These are phyloP conservation scores for Nephrotoma guestfalica DNA, from an alignment of 2,888 invertebrate genomes.

Conservation along the genomic window DNA sequence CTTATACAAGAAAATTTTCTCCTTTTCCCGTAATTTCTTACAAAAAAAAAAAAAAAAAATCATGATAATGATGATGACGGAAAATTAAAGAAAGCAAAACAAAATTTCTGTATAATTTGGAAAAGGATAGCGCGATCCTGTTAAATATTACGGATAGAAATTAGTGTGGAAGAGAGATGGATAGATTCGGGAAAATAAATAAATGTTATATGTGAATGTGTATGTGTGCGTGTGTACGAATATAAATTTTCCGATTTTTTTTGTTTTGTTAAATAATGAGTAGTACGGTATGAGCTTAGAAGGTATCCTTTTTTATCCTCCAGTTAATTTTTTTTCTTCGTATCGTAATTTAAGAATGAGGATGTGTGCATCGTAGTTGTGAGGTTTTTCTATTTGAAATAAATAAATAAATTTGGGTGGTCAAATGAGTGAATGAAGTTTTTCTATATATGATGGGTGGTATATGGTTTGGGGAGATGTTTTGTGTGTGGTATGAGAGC, in stretches of 20 bases:
- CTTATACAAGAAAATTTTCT: background rate
- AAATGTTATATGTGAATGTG: background rate
- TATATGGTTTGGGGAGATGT: background rate
- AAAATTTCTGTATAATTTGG: background rate
- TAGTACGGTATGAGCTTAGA: background rate
- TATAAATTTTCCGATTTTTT: background rate
- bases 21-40: background rate
- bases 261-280: background rate
- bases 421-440: background rate
- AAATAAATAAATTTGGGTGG: background rate
- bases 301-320: background rate
- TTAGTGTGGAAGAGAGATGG: background rate
- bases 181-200: background rate
- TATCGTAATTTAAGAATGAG: background rate
- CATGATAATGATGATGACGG: background rate
- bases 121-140: background rate
- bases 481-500: background rate
- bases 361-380: background rate
- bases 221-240: background rate
- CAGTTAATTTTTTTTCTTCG: background rate
- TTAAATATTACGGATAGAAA: background rate
- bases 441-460: background rate
- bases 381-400: background rate
- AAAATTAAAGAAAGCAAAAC: background rate
- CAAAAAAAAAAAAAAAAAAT: background rate